Evolutionary conservation across 2,797 vertebrate species (phyloP).

Genomic region (Hyperoplus immaculatus): DNA sequence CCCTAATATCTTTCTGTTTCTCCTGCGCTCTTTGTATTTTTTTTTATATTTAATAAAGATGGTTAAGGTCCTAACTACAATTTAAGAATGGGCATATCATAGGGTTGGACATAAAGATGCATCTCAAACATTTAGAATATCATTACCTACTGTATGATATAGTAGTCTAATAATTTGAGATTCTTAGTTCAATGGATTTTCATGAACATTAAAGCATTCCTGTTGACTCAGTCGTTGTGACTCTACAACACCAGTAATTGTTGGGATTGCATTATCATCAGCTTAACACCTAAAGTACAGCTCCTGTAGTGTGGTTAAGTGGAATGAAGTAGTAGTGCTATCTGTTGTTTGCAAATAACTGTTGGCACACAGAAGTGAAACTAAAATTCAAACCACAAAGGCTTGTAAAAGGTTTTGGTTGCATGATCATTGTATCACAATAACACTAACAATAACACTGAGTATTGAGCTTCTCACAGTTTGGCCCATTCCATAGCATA

Average conservation of each 20-base stretch:
- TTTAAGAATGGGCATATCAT: too few species aligned
- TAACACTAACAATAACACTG: not conserved
- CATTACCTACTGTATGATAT: too few species aligned
- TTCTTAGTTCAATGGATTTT: not conserved
- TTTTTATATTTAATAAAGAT: too few species aligned
- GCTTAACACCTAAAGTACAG: not conserved
- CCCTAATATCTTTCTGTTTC: too few species aligned
- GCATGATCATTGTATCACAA: not conserved
- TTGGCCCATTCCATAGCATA: not conserved
- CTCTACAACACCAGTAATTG: slow-evolving; percentile 10
- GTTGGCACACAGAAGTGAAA: not conserved
- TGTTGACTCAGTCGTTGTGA: slow-evolving; percentile 24
- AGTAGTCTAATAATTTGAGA: too few species aligned
- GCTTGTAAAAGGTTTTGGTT: not conserved
- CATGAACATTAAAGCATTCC: slow-evolving; percentile 10
- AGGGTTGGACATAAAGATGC: too few species aligned
- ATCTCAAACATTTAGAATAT: too few species aligned
- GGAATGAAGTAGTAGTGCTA: not conserved
- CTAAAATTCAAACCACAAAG: not conserved
- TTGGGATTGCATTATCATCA: slow-evolving; percentile 22
- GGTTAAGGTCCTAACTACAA: too few species aligned
- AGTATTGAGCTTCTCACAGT: slow-evolving; percentile 5
- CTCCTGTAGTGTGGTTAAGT: not conserved
- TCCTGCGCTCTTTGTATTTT: too few species aligned
- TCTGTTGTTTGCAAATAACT: not conserved